These are phyloP conservation scores for Drosophila pseudotalamancana DNA, from an alignment of 2,888 invertebrate genomes.

Conservation along the genomic window DNA sequence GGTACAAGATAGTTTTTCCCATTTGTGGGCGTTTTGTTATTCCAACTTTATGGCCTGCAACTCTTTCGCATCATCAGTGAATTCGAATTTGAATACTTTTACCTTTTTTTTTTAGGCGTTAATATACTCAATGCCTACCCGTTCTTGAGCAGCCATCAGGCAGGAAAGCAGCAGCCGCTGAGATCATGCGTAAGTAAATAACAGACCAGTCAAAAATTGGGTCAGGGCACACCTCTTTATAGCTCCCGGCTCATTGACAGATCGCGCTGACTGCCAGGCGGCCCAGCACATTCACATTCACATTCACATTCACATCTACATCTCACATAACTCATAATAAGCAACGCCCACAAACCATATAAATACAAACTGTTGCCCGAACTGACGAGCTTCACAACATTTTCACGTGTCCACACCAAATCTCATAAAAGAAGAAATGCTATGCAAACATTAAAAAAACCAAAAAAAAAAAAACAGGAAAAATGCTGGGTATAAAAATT, in stretches of 20 bases:
- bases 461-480: not conserved
- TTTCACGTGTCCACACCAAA: constrained; percentile 60
- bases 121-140: constrained; percentile 44
- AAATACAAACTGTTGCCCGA: constrained; percentile 24
- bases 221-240: constrained; percentile 75
- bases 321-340: constrained; percentile 57
- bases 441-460: constrained; percentile 36
- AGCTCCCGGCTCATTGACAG: constrained; percentile 53
- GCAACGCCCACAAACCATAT: constrained; percentile 62
- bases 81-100: constrained; percentile 34
- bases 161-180: constrained; percentile 33
- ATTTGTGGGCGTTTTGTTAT: constrained; percentile 49
- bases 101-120: constrained; percentile 26
- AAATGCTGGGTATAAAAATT: constrained; percentile 17
- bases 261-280: constrained; percentile 32
- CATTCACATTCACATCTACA: constrained; percentile 18
- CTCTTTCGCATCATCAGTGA: constrained; percentile 41
- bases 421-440: constrained; percentile 47
- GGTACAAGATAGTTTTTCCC: constrained; percentile 11
- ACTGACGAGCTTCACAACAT: constrained; percentile 52
- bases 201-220: constrained; percentile 52
- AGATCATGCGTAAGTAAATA: constrained; percentile 67
- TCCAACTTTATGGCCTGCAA: constrained; percentile 28
- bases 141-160: constrained; percentile 6
- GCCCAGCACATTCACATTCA: constrained; percentile 15